Evolutionary conservation across 2,797 vertebrate genomes (phyloP).

Genomic region (Rhodeus uyekii): DNA sequence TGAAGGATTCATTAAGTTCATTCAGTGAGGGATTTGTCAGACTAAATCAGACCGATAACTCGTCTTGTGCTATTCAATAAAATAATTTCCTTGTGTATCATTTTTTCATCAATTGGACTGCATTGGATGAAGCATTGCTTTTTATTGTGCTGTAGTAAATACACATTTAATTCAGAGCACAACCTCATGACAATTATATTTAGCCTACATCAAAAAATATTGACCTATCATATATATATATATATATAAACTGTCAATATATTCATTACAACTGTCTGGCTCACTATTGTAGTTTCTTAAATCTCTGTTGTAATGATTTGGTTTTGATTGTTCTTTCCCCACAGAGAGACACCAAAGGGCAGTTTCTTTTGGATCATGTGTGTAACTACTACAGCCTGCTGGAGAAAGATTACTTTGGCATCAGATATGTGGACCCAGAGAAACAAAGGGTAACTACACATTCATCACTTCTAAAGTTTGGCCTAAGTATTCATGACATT

Average conservation of each 20-base stretch:
- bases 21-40: neutral
- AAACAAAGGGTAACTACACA: conserved; percentile 87
- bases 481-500: neutral
- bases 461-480: neutral
- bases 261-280: neutral
- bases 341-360: conserved; percentile 96
- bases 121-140: neutral
- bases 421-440: conserved; percentile 96
- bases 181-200: neutral
- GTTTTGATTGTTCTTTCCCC: conserved; percentile 57
- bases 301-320: neutral
- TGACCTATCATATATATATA: too few relatives aligned
- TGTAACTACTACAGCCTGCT: conserved; percentile 97
- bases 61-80: neutral
- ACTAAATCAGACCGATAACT: neutral
- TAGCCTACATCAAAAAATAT: neutral
- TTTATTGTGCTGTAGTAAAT: neutral
- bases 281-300: neutral
- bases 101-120: neutral
- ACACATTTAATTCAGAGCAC: too few relatives aligned
- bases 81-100: neutral
- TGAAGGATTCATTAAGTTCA: neutral
- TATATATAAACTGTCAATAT: neutral
- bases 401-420: conserved; percentile 98
- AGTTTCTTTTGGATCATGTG: conserved; percentile 94